Evolutionary conservation across 1,140 invertebrate genomes (phyloP).

Genomic region (Sarcophaga peregrina): DNA sequence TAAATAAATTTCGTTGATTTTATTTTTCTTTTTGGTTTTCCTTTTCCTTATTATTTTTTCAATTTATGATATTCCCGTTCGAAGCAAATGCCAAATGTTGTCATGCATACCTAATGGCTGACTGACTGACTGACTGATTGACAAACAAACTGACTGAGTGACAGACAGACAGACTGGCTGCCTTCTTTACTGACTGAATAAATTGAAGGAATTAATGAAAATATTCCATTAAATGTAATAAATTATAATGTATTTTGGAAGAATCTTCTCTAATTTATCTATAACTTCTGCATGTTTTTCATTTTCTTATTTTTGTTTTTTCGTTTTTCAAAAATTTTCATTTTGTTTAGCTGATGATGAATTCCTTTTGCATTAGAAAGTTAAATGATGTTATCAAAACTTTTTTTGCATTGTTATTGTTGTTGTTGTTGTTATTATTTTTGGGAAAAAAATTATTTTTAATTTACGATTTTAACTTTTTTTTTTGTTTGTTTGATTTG

Average conservation of each 20-base stretch:
- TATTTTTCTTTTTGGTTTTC: too few relatives aligned
- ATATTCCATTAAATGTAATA: constrained; percentile 9
- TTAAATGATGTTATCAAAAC: constrained; percentile 22
- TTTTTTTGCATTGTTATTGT: neutral
- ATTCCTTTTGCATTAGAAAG: neutral
- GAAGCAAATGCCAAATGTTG: too few relatives aligned
- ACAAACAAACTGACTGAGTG: neutral
- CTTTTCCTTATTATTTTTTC: too few relatives aligned
- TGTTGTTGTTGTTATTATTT: neutral
- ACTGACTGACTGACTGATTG: neutral
- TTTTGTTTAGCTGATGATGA: neutral
- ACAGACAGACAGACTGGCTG: neutral
- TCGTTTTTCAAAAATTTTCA: neutral
- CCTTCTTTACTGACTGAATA: too few relatives aligned
- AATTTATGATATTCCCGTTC: too few relatives aligned
- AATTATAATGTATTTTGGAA: constrained; percentile 14
- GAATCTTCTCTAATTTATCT: neutral
- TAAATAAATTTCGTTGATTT: too few relatives aligned
- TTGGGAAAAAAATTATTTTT: neutral
- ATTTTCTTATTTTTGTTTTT: neutral
- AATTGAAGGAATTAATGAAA: neutral
- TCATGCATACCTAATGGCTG: neutral
- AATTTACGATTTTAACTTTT: constrained; percentile 9
- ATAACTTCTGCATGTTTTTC: neutral
- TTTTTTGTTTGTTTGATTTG: neutral